phyloP scores from a whole-genome alignment of 1,140 invertebrate species.

The Copidosoma floridanum region DNA sequence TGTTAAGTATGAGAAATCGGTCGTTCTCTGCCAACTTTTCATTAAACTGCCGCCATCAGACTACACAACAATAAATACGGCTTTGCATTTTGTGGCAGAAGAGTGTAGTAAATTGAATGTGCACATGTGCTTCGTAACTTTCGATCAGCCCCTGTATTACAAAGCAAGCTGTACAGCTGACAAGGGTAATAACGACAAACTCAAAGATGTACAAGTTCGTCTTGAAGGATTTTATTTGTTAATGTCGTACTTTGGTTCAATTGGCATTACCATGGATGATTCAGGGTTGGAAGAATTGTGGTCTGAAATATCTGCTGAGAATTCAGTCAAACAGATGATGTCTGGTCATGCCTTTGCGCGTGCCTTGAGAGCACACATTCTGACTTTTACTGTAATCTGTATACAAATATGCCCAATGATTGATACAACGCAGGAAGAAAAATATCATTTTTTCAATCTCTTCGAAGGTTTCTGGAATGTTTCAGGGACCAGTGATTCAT shows the following conservation, averaged over 20 bases:
- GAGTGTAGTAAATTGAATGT: background rate
- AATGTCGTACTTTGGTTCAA: conserved; percentile 47
- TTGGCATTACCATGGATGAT: conserved; percentile 50
- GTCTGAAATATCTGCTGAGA: conserved; percentile 38
- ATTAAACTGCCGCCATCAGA: conserved; percentile 12
- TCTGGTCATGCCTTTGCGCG: conserved; percentile 39
- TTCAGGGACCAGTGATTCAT: background rate
- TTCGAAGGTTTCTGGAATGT: too few species aligned
- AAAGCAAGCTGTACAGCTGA: conserved; percentile 32
- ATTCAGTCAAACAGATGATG: conserved; percentile 47
- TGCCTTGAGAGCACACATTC: conserved; percentile 43
- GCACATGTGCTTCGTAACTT: conserved; percentile 34
- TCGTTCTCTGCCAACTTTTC: conserved; percentile 23
- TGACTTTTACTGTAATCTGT: conserved; percentile 31
- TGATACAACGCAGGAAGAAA: background rate
- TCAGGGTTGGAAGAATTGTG: conserved; percentile 46
- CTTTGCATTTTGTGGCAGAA: background rate
- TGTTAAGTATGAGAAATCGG: background rate
- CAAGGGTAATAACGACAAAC: background rate
- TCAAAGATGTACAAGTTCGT: conserved; percentile 27
- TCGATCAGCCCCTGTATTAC: conserved; percentile 35
- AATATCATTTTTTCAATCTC: background rate
- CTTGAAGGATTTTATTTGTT: conserved; percentile 42
- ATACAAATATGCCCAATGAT: conserved; percentile 32
- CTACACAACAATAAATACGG: background rate